phyloP scores from a whole-genome alignment of 2,888 invertebrate genomes.

The Drosophila anomalata region DNA sequence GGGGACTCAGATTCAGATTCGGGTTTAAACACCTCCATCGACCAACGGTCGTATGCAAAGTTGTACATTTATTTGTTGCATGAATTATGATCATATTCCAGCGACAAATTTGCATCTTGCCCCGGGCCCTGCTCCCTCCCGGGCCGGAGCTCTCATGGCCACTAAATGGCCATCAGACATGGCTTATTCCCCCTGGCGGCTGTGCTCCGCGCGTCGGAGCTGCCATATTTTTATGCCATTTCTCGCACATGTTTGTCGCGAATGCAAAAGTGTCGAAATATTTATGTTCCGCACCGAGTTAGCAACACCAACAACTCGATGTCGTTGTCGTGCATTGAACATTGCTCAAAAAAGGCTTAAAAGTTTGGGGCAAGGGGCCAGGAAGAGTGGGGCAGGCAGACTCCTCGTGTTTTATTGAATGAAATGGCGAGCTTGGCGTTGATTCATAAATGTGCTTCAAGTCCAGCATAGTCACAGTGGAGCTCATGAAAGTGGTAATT shows the following conservation, averaged over 20 bases:
- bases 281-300: conserved; percentile 76
- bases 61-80: conserved; percentile 80
- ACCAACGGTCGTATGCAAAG: conserved; percentile 38
- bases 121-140: conserved; percentile 1
- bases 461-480: conserved; percentile 18
- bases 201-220: conserved; percentile 23
- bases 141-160: conserved; percentile 23
- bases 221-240: conserved; percentile 79
- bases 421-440: conserved; percentile 81
- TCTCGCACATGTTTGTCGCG: conserved; percentile 70
- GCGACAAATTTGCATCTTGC: conserved; percentile 73
- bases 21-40: conserved; percentile 15
- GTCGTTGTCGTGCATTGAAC: conserved; percentile 70
- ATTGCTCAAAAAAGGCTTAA: conserved; percentile 62
- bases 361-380: neutral
- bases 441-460: conserved; percentile 80
- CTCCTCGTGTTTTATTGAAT: conserved; percentile 81
- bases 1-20: conserved; percentile 21
- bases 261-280: conserved; percentile 80
- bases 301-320: conserved; percentile 52
- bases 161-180: conserved; percentile 67
- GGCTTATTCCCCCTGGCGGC: conserved; percentile 1
- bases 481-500: neutral
- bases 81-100: conserved; percentile 81
- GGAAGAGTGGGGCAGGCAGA: conserved; percentile 4